Evolutionary conservation across 2,888 invertebrate genomes (phyloP).

Genomic region (Deilephila porcellus): DNA sequence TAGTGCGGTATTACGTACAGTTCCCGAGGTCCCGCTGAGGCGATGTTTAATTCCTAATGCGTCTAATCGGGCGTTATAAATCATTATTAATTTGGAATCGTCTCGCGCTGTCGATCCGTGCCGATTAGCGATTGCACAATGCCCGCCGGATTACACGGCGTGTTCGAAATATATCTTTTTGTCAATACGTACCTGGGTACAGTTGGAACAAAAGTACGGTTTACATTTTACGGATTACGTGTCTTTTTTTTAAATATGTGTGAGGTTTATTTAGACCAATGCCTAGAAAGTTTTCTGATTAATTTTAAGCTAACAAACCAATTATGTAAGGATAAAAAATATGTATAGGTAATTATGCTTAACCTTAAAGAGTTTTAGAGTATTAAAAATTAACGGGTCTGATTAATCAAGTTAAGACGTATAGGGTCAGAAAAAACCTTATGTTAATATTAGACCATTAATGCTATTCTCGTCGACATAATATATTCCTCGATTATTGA

Average conservation of each 20-base stretch:
- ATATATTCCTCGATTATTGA: neutral
- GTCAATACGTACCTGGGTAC: conserved; percentile 79
- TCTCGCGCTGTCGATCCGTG: conserved; percentile 71
- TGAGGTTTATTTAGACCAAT: too few relatives aligned
- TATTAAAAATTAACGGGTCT: too few relatives aligned
- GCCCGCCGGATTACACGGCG: conserved; percentile 75
- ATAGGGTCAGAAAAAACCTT: too few relatives aligned
- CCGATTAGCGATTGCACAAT: conserved; percentile 84
- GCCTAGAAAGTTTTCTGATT: too few relatives aligned
- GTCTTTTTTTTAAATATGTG: too few relatives aligned
- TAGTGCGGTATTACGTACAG: conserved; percentile 19
- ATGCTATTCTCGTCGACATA: neutral
- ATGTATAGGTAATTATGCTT: too few relatives aligned
- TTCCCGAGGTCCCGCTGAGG: conserved; percentile 50
- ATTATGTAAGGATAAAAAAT: too few relatives aligned
- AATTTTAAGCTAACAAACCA: too few relatives aligned
- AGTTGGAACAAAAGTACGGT: conserved; percentile 16
- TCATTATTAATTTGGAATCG: conserved; percentile 82
- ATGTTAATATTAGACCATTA: too few relatives aligned
- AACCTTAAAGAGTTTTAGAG: too few relatives aligned
- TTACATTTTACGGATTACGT: neutral
- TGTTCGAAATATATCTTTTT: conserved; percentile 81
- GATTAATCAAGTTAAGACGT: too few relatives aligned
- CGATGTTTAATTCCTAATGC: conserved; percentile 66
- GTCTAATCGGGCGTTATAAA: conserved; percentile 81